Evolutionary conservation across 2,113 vertebrate genomes (phyloP).

Genomic region (Nibea albiflora): DNA sequence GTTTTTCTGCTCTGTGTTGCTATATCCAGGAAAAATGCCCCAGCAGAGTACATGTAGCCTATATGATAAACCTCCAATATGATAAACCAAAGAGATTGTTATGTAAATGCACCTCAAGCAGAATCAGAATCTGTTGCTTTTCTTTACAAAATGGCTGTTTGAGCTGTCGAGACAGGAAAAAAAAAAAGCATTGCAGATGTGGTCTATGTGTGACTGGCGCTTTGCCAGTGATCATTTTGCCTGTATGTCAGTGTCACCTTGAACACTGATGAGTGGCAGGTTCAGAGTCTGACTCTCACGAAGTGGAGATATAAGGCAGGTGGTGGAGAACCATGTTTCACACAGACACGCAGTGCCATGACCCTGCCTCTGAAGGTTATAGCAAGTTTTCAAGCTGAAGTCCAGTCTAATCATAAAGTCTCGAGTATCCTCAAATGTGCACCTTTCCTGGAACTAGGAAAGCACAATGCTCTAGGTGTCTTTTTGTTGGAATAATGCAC

Average conservation of each 20-base stretch:
- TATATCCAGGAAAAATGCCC: not conserved
- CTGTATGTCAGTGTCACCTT: constrained; percentile 4
- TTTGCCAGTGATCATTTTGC: not conserved
- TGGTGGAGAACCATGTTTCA: not conserved
- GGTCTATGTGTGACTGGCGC: not conserved
- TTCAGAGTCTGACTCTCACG: not conserved
- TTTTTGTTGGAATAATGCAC: not conserved
- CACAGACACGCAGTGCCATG: not conserved
- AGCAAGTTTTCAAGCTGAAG: not conserved
- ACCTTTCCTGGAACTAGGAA: not conserved
- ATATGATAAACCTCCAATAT: not conserved
- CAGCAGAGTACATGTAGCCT: not conserved
- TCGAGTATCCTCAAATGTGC: not conserved
- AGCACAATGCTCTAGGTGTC: not conserved
- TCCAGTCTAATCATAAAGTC: not conserved
- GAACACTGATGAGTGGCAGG: not conserved
- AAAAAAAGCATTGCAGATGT: not conserved
- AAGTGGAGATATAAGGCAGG: constrained; percentile 2
- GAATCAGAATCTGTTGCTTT: not conserved
- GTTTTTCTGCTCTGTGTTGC: not conserved
- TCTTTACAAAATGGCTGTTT: too few relatives aligned
- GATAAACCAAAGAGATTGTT: not conserved
- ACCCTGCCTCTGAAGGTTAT: constrained; percentile 10
- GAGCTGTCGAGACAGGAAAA: not conserved
- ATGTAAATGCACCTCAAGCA: not conserved